Conservation (phyloP, 2,797 vertebrate species). For the Chaetophractus vellerosus region DNA sequence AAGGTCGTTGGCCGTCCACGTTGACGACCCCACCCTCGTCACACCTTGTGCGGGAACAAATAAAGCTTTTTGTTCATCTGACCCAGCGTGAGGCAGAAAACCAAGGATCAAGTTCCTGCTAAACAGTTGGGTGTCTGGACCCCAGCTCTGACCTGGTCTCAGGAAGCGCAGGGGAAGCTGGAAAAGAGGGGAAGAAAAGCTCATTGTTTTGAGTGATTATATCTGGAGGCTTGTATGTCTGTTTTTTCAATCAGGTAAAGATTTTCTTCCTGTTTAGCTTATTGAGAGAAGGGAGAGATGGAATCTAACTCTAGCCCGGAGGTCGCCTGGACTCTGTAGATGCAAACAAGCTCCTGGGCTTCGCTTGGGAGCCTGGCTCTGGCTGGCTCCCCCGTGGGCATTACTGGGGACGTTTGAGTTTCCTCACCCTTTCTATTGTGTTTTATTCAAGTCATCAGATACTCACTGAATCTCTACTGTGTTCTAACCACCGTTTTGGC, state of each 20-base stretch:
- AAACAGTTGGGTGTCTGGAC: conserved; percentile 10
- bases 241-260: conserved; percentile 82
- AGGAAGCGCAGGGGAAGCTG: conserved; percentile 80
- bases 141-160: conserved; percentile 58
- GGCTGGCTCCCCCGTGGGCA: neutral
- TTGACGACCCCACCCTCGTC: neutral
- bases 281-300: neutral
- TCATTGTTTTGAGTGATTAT: conserved; percentile 60
- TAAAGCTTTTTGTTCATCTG: neutral
- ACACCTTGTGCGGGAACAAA: conserved; percentile 72
- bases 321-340: neutral
- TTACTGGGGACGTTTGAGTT: neutral
- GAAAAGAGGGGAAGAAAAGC: conserved; percentile 72
- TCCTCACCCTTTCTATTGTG: neutral
- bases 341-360: neutral
- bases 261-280: conserved; percentile 81
- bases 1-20: conserved; percentile 48
- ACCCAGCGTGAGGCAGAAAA: conserved; percentile 59
- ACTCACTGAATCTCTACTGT: neutral
- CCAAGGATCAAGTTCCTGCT: neutral
- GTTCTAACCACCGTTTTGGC: neutral
- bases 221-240: conserved; percentile 6
- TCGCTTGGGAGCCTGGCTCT: neutral
- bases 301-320: neutral
- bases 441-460: neutral